Conservation (phyloP, 2,797 vertebrate species). For the Cynopterus sphinx region DNA sequence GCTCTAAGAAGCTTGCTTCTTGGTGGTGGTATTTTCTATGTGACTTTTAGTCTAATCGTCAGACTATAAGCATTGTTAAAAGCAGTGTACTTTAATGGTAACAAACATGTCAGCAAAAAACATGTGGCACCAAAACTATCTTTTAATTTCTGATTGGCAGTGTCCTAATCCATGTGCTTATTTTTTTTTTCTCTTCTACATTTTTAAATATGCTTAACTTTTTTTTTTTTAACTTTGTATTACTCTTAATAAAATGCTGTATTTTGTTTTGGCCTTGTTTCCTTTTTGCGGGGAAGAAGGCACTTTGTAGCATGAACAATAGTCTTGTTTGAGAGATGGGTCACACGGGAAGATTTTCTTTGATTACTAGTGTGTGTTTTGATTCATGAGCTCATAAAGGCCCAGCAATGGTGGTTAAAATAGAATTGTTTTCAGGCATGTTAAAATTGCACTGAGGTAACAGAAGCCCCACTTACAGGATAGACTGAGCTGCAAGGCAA, state of each 20-base stretch:
- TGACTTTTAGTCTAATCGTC: neutral
- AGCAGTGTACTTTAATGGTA: neutral
- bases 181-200: neutral
- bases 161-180: neutral
- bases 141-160: neutral
- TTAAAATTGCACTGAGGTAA: constrained; percentile 14
- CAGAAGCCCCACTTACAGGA: neutral
- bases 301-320: neutral
- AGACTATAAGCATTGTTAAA: neutral
- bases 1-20: neutral
- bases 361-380: constrained; percentile 53
- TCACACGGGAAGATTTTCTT: constrained; percentile 28
- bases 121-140: neutral
- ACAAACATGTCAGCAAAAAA: neutral
- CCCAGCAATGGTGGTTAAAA: constrained; percentile 10
- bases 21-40: neutral
- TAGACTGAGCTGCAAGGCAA: neutral
- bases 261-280: neutral
- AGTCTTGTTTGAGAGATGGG: constrained; percentile 38
- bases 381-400: constrained; percentile 31
- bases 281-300: too few relatives aligned
- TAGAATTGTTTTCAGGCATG: constrained; percentile 10
- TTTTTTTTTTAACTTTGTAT: neutral
- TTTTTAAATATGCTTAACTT: neutral
- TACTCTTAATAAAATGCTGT: neutral